Conservation (phyloP, 1,140 invertebrate genomes). For the Nixonia krombeini region DNA sequence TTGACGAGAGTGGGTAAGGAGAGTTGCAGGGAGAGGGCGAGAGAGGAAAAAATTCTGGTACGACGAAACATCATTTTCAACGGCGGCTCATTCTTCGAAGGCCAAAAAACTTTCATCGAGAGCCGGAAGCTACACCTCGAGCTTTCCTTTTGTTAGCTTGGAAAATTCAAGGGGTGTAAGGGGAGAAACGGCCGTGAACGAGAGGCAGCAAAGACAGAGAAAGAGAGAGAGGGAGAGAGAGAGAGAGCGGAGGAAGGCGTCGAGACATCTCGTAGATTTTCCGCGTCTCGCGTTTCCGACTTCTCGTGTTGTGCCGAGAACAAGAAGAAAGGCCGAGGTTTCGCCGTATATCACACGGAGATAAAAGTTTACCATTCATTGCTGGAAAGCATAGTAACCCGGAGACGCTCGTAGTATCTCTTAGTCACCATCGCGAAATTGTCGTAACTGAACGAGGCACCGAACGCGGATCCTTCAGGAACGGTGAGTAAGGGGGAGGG, state of each 20-base stretch:
- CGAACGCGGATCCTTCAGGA: too few relatives aligned
- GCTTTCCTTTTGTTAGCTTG: constrained; percentile 35
- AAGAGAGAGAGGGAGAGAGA: constrained; percentile 8
- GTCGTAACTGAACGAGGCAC: constrained; percentile 33
- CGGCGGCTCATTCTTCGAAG: constrained; percentile 15
- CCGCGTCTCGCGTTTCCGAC: constrained; percentile 49
- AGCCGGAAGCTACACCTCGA: constrained; percentile 39
- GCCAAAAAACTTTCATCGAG: constrained; percentile 36
- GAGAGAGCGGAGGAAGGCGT: constrained; percentile 31
- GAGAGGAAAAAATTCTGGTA: not conserved
- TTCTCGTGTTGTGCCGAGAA: constrained; percentile 44
- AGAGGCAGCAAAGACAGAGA: constrained; percentile 8
- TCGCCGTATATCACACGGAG: constrained; percentile 47
- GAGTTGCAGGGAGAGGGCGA: not conserved
- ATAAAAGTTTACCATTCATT: constrained; percentile 58
- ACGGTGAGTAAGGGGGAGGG: too few relatives aligned
- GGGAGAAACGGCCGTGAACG: constrained; percentile 1
- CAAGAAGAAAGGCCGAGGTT: constrained; percentile 50
- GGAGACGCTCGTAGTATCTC: constrained; percentile 36
- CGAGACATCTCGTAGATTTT: constrained; percentile 55
- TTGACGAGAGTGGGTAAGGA: constrained; percentile 1
- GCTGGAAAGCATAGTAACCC: constrained; percentile 40
- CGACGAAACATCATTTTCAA: constrained; percentile 17
- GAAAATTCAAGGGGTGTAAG: constrained; percentile 24
- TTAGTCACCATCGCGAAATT: constrained; percentile 32